Conservation (phyloP, 2,888 invertebrate species). For the Euzophera pinguis region DNA sequence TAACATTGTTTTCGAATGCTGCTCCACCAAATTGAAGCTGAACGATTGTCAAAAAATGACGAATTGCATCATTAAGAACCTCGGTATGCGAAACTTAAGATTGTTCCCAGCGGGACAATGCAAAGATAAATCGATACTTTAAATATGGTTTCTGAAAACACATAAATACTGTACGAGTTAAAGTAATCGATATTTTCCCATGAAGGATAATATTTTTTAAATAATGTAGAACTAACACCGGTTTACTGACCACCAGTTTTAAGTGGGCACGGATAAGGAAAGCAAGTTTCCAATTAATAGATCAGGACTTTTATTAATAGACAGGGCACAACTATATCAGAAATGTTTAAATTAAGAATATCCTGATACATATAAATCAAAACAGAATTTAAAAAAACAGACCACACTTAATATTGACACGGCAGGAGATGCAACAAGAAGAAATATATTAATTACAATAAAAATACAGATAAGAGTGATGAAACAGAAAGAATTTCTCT, state of each 20-base stretch:
- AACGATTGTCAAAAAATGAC: constrained; percentile 49
- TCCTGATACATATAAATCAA: no score
- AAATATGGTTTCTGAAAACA: constrained; percentile 13
- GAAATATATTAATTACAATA: neutral
- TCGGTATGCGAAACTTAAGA: constrained; percentile 23
- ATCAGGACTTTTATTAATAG: no score
- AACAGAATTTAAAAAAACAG: no score
- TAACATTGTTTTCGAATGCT: constrained; percentile 45
- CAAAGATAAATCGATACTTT: constrained; percentile 15
- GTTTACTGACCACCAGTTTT: no score
- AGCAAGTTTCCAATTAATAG: no score
- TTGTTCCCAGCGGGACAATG: constrained; percentile 11
- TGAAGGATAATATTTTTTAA: no score
- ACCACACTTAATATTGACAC: neutral
- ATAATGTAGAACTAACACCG: no score
- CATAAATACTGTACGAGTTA: neutral
- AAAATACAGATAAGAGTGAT: constrained; percentile 4
- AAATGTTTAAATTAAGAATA: no score
- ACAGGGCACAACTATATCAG: no score
- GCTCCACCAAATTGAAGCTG: constrained; percentile 44
- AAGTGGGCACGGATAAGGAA: no score
- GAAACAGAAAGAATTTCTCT: constrained; percentile 4
- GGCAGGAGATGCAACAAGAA: neutral
- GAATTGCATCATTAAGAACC: constrained; percentile 41
- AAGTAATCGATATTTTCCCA: neutral